Base-by-base conservation (phyloP, 2,797 vertebrate species). In the Linurgus olivaceus region DNA sequence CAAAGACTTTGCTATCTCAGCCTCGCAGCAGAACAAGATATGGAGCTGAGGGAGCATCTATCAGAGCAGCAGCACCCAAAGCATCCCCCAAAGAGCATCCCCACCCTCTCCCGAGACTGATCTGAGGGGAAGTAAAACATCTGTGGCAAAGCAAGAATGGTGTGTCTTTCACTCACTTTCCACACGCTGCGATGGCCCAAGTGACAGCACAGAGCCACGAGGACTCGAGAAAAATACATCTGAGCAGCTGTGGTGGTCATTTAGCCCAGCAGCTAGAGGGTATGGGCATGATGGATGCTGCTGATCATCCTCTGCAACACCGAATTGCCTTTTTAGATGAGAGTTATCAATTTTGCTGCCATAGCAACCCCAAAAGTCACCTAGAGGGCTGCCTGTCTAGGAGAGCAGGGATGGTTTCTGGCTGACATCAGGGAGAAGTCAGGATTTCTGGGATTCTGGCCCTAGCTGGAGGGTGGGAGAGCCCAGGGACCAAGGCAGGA, bases 311-410 rank as follows among this genome's bases (percentile, higher is more conserved):
- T 71, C 40, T 14, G 21, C 65, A 87, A 79, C 88, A 50, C 48
- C 4, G 35, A 85, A 82, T 38, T 87, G 81, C 89, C 63, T 89
- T 62, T 85, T 55, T 66, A 92, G 89, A 95, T 85, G 68, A 57
- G 57, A 89, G 86, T 63, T 93, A 94, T 92, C 84, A 70, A 85
- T 95, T 94, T 59, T 77, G 93, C 94, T 95, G 93, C 91, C 87
- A 82, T 94, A 52, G 93, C 81, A 93, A 96, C 89, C 72, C 94
- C 63, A 93, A 91, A 94, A 92, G 91, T 85, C 91, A 94, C 57
- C 51, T 67, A 38, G 61, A 94, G 92, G 77, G 87, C 81, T 82
- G 61, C 37, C 57, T 63, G n/a, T 17, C n/a, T 91, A 77, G 59
- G 63, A 90, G 33, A 87, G 33, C 58, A 55, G 74, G 50, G 74